These are phyloP conservation scores for Actinia tenebrosa DNA, from an alignment of 64 coral and sea anemone species.

Conservation along the genomic window DNA sequence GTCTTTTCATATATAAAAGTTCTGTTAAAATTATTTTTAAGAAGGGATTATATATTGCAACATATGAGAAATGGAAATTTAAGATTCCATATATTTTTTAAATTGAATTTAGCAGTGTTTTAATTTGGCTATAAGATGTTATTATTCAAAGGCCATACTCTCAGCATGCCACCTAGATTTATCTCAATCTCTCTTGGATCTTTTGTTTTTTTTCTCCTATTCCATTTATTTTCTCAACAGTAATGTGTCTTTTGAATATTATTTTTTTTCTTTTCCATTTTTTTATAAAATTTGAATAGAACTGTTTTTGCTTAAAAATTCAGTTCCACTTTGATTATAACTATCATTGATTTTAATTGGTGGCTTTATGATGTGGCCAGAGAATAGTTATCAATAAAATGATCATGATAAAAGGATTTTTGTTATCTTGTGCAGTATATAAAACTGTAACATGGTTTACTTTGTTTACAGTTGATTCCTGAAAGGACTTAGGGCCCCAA, in stretches of 20 bases:
- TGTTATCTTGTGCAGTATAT: not conserved
- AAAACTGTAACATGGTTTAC: not conserved
- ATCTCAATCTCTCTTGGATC: constrained; percentile 10
- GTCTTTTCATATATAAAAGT: not conserved
- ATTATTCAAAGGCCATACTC: constrained; percentile 18
- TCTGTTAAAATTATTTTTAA: not conserved
- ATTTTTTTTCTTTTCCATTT: not conserved
- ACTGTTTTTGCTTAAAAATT: not conserved
- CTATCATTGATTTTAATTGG: not conserved
- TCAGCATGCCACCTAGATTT: not conserved
- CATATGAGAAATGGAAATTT: not conserved
- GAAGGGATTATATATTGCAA: not conserved
- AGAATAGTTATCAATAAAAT: constrained; percentile 21
- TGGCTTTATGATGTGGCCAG: constrained; percentile 8
- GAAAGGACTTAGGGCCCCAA: not conserved
- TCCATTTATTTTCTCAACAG: not conserved
- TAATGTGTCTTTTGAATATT: not conserved
- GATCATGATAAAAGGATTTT: not conserved
- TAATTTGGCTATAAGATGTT: constrained; percentile 10
- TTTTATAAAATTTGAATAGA: not conserved
- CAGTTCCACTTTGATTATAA: not conserved
- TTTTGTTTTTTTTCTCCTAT: not conserved
- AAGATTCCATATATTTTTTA: not conserved
- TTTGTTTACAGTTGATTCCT: not conserved
- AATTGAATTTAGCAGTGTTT: constrained; percentile 6